phyloP scores from a whole-genome alignment of 2,888 invertebrate species.

The Rotaria socialis region DNA sequence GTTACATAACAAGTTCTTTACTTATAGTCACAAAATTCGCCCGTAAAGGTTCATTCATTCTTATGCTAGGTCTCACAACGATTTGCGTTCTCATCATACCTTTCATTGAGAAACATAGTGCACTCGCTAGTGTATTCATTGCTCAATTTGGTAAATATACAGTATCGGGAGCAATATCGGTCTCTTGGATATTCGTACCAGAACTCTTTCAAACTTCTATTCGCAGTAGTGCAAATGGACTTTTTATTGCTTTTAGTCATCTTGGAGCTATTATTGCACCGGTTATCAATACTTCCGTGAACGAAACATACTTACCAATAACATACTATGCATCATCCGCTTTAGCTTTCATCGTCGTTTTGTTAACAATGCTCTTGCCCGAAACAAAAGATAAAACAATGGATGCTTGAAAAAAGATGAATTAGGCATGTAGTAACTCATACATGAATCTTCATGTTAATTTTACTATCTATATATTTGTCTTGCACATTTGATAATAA shows the following conservation, averaged over 20 bases:
- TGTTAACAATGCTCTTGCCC: not conserved
- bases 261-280: conserved; percentile 24
- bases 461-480: too few species aligned
- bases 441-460: too few species aligned
- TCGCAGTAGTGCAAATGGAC: conserved; percentile 17
- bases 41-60: not conserved
- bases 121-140: not conserved
- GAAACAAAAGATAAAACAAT: not conserved
- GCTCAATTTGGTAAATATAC: conserved; percentile 12
- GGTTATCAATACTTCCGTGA: not conserved
- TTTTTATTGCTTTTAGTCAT: not conserved
- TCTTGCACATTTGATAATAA: too few species aligned
- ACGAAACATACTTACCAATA: not conserved
- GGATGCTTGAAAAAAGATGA: not conserved
- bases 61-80: not conserved
- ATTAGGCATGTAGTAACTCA: too few species aligned
- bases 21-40: not conserved
- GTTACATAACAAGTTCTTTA: not conserved
- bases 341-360: not conserved
- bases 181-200: not conserved
- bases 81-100: not conserved
- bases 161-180: not conserved
- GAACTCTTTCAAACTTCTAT: conserved; percentile 11
- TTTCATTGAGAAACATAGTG: not conserved
- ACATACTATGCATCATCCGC: not conserved